phyloP scores from a whole-genome alignment of 2,113 vertebrate species.

The Engystomops pustulosus region DNA sequence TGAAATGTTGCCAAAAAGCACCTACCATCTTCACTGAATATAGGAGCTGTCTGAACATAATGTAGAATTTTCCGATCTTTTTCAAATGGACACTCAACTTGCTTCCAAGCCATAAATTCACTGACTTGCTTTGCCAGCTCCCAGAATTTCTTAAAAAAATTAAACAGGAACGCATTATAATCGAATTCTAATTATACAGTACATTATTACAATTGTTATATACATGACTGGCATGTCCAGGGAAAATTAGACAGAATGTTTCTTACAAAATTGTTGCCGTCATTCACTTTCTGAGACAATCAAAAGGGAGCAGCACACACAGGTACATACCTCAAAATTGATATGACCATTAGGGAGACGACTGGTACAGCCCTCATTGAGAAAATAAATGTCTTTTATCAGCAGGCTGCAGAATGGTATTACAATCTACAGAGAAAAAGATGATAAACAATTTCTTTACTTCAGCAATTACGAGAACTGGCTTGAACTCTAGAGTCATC shows the following conservation, averaged over 20 bases:
- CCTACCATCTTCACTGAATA: conserved; percentile 91
- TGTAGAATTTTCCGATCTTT: conserved; percentile 89
- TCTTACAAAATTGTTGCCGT: too few species aligned
- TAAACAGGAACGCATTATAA: conserved; percentile 16
- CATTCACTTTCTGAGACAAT: too few species aligned
- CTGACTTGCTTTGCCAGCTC: conserved; percentile 92
- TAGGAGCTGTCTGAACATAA: conserved; percentile 86
- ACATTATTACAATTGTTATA: not conserved
- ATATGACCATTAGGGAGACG: conserved; percentile 87
- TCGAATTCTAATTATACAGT: not conserved
- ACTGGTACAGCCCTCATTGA: conserved; percentile 90
- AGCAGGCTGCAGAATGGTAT: conserved; percentile 97
- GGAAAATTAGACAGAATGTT: too few species aligned
- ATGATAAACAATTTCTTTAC: not conserved
- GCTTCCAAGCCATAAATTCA: conserved; percentile 94
- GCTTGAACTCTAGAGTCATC: too few species aligned
- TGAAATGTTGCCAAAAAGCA: not conserved
- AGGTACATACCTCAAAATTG: conserved; percentile 87
- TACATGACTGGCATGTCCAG: too few species aligned
- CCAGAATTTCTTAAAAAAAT: conserved; percentile 92
- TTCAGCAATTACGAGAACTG: too few species aligned
- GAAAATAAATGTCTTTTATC: conserved; percentile 96
- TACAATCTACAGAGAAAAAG: conserved; percentile 82
- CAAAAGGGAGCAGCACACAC: not conserved
- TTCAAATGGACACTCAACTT: conserved; percentile 93